phyloP scores from a whole-genome alignment of 2,888 invertebrate species.

The Metellina segmentata region DNA sequence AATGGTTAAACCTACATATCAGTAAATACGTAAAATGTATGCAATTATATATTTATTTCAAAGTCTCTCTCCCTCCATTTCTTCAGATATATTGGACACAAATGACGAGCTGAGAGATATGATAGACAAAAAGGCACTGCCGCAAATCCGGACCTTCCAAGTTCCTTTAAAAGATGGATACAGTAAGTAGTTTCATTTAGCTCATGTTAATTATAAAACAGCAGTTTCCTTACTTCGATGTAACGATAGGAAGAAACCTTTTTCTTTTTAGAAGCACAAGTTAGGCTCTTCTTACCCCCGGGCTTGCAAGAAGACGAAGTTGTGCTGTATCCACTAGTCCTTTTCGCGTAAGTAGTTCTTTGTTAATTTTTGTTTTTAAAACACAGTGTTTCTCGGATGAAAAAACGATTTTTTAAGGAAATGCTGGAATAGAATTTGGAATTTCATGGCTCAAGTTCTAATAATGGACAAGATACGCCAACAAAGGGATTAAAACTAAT shows the following conservation, averaged over 20 bases:
- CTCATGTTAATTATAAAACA: no score
- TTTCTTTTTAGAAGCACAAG: constrained; percentile 86
- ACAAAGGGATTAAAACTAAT: no score
- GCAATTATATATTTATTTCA: no score
- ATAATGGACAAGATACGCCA: no score
- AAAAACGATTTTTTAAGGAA: neutral
- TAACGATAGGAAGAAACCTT: neutral
- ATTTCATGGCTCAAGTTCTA: neutral
- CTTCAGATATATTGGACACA: constrained; percentile 85
- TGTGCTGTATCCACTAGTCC: constrained; percentile 93
- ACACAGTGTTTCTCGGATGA: no score
- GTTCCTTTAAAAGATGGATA: constrained; percentile 94
- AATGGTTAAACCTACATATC: no score
- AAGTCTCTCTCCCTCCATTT: neutral
- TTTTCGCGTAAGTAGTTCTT: constrained; percentile 81
- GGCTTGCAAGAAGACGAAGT: constrained; percentile 94
- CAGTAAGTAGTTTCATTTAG: constrained; percentile 79
- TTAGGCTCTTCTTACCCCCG: constrained; percentile 92
- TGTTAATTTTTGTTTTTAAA: no score
- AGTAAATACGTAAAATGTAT: no score
- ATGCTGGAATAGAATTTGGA: neutral
- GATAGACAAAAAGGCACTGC: constrained; percentile 89
- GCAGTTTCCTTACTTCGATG: neutral
- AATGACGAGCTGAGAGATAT: constrained; percentile 88
- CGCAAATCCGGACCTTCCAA: constrained; percentile 92